phyloP scores from a whole-genome alignment of 2,113 vertebrate genomes.

The Machaerirhynchus nigripectus region DNA sequence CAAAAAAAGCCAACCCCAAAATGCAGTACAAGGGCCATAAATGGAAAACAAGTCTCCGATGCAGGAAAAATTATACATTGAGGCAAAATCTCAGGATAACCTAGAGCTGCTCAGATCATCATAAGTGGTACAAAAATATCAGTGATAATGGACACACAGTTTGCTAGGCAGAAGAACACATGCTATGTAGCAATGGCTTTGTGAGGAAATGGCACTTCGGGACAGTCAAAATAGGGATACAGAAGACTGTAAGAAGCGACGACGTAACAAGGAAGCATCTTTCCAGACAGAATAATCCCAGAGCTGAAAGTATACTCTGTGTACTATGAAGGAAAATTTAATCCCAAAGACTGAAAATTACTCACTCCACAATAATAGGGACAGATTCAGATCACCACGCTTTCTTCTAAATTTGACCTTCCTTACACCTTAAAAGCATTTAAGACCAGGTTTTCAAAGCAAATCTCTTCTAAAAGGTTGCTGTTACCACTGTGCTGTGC shows the following conservation, averaged over 20 bases:
- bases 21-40: background rate
- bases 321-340: background rate
- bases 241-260: background rate
- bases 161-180: background rate
- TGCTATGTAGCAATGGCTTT: background rate
- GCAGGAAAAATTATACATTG: background rate
- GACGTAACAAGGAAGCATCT: background rate
- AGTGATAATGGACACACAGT: background rate
- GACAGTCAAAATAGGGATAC: background rate
- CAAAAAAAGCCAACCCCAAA: background rate
- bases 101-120: background rate
- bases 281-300: background rate
- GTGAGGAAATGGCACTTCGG: background rate
- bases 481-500: background rate
- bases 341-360: background rate
- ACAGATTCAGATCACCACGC: background rate
- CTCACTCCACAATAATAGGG: background rate
- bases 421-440: background rate
- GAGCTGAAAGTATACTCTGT: background rate
- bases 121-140: conserved; percentile 41
- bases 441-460: background rate
- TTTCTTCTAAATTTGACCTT: background rate
- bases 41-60: background rate
- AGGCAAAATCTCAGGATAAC: background rate
- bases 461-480: background rate